Percentiles rank a stretch among this genome's conserved stretches.
These are phyloP conservation scores for Clarias macrocephalus DNA, from an alignment of 2,113 vertebrate genomes.

Conservation along the genomic window DNA sequence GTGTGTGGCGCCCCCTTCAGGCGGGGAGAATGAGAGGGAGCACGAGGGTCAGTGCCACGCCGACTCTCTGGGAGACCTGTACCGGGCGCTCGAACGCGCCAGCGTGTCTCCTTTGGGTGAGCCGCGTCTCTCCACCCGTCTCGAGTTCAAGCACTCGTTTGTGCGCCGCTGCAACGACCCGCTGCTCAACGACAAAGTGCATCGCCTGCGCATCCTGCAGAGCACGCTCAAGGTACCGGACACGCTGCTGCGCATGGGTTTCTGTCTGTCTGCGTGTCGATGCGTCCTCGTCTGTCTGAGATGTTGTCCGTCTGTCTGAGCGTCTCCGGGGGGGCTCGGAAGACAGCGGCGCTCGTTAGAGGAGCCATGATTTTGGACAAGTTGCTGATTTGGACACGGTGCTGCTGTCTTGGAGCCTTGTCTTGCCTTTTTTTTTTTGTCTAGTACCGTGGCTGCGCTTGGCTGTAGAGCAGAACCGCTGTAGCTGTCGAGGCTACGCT, in stretches of 20 bases:
- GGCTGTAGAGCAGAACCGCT: constrained; percentile 4
- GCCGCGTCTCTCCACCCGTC: constrained; percentile 82
- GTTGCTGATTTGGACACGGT: neutral
- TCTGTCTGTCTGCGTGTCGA: constrained; percentile 35
- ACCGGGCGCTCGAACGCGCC: constrained; percentile 89
- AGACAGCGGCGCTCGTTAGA: constrained; percentile 22
- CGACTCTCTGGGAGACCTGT: constrained; percentile 90
- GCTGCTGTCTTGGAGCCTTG: constrained; percentile 58
- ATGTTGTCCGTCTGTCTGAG: constrained; percentile 43
- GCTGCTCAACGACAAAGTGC: constrained; percentile 93
- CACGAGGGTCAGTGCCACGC: constrained; percentile 73
- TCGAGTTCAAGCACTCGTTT: constrained; percentile 93
- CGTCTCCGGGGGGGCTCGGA: constrained; percentile 49
- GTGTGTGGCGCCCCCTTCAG: constrained; percentile 48
- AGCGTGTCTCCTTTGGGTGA: constrained; percentile 90
- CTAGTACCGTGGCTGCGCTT: constrained; percentile 47
- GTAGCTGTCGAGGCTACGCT: constrained; percentile 32
- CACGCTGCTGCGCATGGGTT: constrained; percentile 37
- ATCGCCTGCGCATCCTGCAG: constrained; percentile 92
- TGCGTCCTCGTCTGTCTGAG: constrained; percentile 41
- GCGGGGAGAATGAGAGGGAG: constrained; percentile 57
- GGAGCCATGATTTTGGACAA: neutral
- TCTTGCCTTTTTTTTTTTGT: constrained; percentile 36
- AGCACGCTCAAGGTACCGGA: constrained; percentile 94
- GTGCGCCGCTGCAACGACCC: constrained; percentile 90